These are phyloP conservation scores for Protosalanx chinensis DNA, from an alignment of 2,797 vertebrate species.

Conservation along the genomic window DNA sequence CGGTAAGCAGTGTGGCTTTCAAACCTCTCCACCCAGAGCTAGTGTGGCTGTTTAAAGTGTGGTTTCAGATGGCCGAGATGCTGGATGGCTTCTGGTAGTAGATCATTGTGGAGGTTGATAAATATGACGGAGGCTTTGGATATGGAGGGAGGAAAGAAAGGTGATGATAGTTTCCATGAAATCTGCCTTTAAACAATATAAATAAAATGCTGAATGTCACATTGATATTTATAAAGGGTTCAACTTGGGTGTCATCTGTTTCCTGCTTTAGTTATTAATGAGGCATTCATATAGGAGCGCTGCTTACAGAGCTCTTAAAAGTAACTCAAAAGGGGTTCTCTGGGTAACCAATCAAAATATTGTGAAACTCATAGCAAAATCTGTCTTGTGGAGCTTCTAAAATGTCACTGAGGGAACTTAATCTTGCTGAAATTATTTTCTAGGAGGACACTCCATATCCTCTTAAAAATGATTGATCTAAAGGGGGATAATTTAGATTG, in stretches of 20 bases:
- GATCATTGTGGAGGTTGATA: not conserved
- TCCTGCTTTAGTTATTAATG: slow-evolving; percentile 3
- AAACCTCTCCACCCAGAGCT: slow-evolving; percentile 45
- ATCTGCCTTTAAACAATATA: not conserved
- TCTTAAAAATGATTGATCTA: slow-evolving; percentile 37
- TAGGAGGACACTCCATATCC: slow-evolving; percentile 35
- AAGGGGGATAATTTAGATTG: slow-evolving; percentile 41
- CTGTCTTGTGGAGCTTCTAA: not conserved
- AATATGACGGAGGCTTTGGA: not conserved
- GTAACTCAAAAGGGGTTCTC: not conserved
- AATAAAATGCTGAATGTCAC: not conserved
- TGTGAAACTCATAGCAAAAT: slow-evolving; percentile 23
- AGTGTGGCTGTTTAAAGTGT: slow-evolving; percentile 16
- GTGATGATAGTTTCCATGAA: not conserved
- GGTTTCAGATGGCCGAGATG: not conserved
- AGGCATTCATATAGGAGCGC: not conserved
- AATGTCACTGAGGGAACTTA: slow-evolving; percentile 24
- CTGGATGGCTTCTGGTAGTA: not conserved
- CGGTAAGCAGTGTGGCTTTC: slow-evolving; percentile 49
- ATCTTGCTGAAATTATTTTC: slow-evolving; percentile 30
- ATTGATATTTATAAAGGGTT: not conserved
- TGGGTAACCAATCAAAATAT: slow-evolving; percentile 3
- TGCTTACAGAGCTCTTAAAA: slow-evolving; percentile 6
- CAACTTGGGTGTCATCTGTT: not conserved
- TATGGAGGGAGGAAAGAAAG: not conserved